Conservation (phyloP, 2,113 vertebrate genomes). For the Progne subis region DNA sequence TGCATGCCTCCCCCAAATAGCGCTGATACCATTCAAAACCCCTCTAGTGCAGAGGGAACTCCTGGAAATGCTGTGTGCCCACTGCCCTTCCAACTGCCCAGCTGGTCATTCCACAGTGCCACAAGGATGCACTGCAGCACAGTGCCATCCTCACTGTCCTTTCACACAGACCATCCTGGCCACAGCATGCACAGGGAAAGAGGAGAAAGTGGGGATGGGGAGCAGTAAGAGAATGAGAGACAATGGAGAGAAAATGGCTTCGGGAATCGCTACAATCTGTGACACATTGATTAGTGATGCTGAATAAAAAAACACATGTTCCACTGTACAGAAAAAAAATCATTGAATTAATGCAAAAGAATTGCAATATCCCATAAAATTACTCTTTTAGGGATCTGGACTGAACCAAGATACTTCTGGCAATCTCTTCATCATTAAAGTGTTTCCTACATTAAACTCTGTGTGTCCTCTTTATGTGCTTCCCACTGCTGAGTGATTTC, state of each 20-base stretch:
- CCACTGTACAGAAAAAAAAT: neutral
- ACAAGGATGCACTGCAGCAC: neutral
- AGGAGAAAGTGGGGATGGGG: neutral
- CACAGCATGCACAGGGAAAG: neutral
- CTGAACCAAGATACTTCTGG: neutral
- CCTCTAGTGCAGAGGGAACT: neutral
- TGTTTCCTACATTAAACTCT: neutral
- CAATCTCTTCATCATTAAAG: neutral
- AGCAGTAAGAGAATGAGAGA: neutral
- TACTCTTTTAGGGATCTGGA: neutral
- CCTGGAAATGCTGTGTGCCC: neutral
- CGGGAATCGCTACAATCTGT: neutral
- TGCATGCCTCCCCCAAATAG: fast-evolving
- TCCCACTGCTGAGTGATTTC: neutral
- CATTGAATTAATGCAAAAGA: neutral
- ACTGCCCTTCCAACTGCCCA: neutral
- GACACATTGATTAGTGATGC: neutral
- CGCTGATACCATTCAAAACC: neutral
- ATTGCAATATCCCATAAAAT: neutral
- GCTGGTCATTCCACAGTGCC: neutral
- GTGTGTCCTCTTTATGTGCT: neutral
- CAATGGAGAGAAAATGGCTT: neutral
- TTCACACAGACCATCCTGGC: neutral
- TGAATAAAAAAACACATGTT: neutral
- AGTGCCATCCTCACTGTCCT: neutral